These are phyloP conservation scores for Lordiphosa clarofinis DNA, from an alignment of 1,140 invertebrate genomes.

Conservation along the genomic window DNA sequence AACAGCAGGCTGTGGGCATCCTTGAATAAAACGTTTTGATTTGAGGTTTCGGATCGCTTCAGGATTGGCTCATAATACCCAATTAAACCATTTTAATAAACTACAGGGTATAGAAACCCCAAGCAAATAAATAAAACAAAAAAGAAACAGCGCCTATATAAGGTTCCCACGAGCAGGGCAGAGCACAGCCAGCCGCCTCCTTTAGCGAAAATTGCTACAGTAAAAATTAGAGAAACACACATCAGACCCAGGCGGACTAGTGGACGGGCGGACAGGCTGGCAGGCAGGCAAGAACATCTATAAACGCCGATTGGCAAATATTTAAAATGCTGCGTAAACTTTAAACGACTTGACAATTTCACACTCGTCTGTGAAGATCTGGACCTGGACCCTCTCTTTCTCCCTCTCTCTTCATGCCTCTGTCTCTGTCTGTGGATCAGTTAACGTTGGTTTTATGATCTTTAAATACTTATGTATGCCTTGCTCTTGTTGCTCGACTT, in stretches of 20 bases:
- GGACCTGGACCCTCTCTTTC: conserved; percentile 18
- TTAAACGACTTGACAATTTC: conserved; percentile 78
- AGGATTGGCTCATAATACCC: no score
- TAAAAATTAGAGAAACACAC: conserved; percentile 43
- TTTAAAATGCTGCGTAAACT: conserved; percentile 77
- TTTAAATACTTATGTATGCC: conserved; percentile 59
- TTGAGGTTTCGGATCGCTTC: no score
- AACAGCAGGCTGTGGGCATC: no score
- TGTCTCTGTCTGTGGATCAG: conserved; percentile 26
- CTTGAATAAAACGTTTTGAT: no score
- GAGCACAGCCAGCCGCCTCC: conserved; percentile 18
- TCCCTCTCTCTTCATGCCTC: no score
- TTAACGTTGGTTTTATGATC: conserved; percentile 71
- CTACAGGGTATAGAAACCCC: no score
- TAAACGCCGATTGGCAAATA: conserved; percentile 77
- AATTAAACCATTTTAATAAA: no score
- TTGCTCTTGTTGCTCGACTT: conserved; percentile 57
- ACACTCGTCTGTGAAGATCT: conserved; percentile 70
- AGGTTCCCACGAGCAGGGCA: conserved; percentile 61
- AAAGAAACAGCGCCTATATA: conserved; percentile 40
- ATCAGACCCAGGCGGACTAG: conserved; percentile 27
- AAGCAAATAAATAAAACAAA: conserved; percentile 10
- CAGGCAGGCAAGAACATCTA: conserved; percentile 61
- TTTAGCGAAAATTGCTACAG: conserved; percentile 38
- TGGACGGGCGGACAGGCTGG: conserved; percentile 12